phyloP scores from a whole-genome alignment of 2,797 vertebrate species.

The Cichlasoma orientale region DNA sequence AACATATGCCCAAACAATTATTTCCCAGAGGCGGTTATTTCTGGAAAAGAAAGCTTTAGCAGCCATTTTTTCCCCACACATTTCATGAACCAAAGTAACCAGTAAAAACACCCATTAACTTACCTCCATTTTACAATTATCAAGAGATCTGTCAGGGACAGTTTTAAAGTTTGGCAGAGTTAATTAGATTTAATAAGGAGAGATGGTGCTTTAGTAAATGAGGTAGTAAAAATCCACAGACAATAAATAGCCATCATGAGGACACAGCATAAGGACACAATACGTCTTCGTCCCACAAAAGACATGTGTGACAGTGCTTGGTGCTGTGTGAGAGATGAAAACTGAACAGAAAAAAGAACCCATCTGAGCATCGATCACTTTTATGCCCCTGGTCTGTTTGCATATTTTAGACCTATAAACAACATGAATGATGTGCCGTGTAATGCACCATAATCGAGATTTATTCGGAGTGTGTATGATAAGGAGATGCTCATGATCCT shows the following conservation, averaged over 20 bases:
- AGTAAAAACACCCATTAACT: slow-evolving; percentile 54
- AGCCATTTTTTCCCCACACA: slow-evolving; percentile 18
- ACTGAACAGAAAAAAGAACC: slow-evolving; percentile 43
- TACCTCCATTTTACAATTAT: slow-evolving; percentile 55
- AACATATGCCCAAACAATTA: slow-evolving; percentile 38
- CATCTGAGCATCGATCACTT: slow-evolving; percentile 76
- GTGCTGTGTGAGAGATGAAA: slow-evolving; percentile 47
- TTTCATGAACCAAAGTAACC: slow-evolving; percentile 32
- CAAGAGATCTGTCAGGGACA: slow-evolving; percentile 48
- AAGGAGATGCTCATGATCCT: slow-evolving; percentile 82
- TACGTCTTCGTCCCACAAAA: slow-evolving; percentile 43
- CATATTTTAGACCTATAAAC: slow-evolving; percentile 82
- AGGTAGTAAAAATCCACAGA: slow-evolving; percentile 57
- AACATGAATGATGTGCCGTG: slow-evolving; percentile 79
- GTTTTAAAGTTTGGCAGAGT: slow-evolving; percentile 49
- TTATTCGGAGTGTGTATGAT: slow-evolving; percentile 79
- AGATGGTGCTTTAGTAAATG: slow-evolving; percentile 52
- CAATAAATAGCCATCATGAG: slow-evolving; percentile 50
- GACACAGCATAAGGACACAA: slow-evolving; percentile 48
- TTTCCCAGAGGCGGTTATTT: slow-evolving; percentile 24
- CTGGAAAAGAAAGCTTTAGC: slow-evolving; percentile 31
- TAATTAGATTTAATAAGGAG: slow-evolving; percentile 70
- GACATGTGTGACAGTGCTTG: slow-evolving; percentile 54
- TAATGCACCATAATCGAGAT: slow-evolving; percentile 90
- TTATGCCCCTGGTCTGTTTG: slow-evolving; percentile 75